Conservation (phyloP, 1,140 invertebrate genomes). For the Neocloeon triangulifer region DNA sequence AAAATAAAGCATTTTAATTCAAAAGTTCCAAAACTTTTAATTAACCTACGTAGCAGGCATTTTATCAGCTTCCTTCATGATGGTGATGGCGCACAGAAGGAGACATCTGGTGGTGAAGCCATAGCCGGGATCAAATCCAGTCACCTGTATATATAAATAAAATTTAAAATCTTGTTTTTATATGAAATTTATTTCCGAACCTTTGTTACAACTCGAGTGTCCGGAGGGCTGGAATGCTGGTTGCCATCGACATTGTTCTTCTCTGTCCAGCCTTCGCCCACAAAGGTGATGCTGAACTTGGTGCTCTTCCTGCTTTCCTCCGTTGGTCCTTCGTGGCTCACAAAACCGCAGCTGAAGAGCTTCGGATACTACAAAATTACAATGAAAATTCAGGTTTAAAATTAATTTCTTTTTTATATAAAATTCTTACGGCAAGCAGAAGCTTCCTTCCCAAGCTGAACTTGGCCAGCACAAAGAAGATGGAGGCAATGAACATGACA, state of each 20-base stretch:
- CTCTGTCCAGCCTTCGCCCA: constrained; percentile 50
- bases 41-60: constrained; percentile 42
- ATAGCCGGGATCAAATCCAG: constrained; percentile 55
- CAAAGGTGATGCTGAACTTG: constrained; percentile 40
- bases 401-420: too few relatives aligned
- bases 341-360: constrained; percentile 45
- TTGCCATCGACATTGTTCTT: constrained; percentile 32
- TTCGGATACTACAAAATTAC: constrained; percentile 39
- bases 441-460: constrained; percentile 35
- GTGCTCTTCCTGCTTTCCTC: constrained; percentile 33
- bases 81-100: constrained; percentile 42
- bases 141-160: constrained; percentile 15
- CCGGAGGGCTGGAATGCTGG: constrained; percentile 30
- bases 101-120: constrained; percentile 51
- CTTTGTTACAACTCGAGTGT: constrained; percentile 40
- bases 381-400: too few relatives aligned
- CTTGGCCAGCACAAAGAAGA: constrained; percentile 41
- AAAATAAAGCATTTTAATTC: constrained; percentile 16
- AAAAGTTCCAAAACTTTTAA: too few relatives aligned
- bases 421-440: constrained; percentile 28
- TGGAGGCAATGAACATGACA: constrained; percentile 24
- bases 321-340: constrained; percentile 39
- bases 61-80: constrained; percentile 51
- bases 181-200: constrained; percentile 12
- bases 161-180: constrained; percentile 1